A percentile compares a stretch with the other conserved stretches of the same genome.
Conservation (phyloP, 2,113 vertebrate species). For the Theristicus caerulescens region DNA sequence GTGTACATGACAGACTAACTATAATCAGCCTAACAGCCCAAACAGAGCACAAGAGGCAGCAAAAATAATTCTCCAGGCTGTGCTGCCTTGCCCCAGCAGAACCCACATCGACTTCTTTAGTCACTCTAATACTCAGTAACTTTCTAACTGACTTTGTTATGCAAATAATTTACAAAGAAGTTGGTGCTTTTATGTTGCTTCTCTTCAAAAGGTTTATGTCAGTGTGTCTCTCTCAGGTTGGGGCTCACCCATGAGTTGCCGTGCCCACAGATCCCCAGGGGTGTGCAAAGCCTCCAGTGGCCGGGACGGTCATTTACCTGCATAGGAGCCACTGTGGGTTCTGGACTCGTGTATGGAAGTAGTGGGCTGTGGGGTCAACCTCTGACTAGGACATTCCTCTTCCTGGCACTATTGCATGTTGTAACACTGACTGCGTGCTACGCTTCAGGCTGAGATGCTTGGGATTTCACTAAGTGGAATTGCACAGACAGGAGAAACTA, state of each 20-base stretch:
- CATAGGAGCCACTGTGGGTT: accelerated
- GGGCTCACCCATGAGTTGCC: not conserved
- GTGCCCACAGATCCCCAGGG: not conserved
- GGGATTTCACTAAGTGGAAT: not conserved
- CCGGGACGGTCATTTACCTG: accelerated
- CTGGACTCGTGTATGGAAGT: accelerated
- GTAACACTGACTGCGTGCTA: not conserved
- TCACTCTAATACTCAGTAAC: not conserved
- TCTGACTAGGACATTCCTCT: not conserved
- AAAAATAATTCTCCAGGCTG: not conserved
- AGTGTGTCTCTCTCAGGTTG: not conserved
- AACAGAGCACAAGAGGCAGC: not conserved
- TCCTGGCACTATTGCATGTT: not conserved
- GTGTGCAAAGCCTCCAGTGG: not conserved
- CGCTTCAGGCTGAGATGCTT: not conserved
- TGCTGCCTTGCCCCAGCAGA: not conserved
- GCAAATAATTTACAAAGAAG: not conserved
- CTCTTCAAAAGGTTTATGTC: not conserved
- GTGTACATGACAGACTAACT: not conserved
- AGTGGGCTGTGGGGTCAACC: not conserved
- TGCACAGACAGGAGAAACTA: not conserved
- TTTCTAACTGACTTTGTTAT: not conserved
- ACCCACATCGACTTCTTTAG: not conserved
- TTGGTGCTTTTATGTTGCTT: not conserved
- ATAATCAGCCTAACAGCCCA: not conserved